Evolutionary conservation across 2,113 vertebrate species (phyloP).

Genomic region (Esox niger): DNA sequence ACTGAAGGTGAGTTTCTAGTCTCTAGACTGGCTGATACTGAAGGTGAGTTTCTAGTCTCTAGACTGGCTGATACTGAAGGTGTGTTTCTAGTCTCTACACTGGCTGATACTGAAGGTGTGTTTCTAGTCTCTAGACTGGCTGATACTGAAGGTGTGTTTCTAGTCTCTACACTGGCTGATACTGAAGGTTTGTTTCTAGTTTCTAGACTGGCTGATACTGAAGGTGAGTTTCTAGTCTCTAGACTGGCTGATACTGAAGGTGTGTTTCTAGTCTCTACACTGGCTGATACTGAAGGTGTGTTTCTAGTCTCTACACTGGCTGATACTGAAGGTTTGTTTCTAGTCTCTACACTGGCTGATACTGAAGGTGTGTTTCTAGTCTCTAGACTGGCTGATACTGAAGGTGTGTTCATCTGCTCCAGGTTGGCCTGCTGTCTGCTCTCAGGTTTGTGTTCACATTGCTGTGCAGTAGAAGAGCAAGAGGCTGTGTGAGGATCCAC

Average conservation of each 20-base stretch:
- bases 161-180: background rate
- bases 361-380: too few relatives aligned
- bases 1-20: too few relatives aligned
- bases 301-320: background rate
- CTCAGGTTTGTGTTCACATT: slow-evolving; percentile 48
- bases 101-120: too few relatives aligned
- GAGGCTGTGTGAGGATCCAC: slow-evolving; percentile 76
- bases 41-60: too few relatives aligned
- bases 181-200: background rate
- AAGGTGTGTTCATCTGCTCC: slow-evolving; percentile 2
- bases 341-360: slow-evolving; percentile 53
- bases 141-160: too few relatives aligned
- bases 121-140: too few relatives aligned
- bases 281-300: too few relatives aligned
- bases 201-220: slow-evolving; percentile 57
- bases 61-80: too few relatives aligned
- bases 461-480: slow-evolving; percentile 32
- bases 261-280: slow-evolving; percentile 42
- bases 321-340: background rate
- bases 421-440: slow-evolving; percentile 51
- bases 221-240: too few relatives aligned
- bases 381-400: background rate
- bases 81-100: too few relatives aligned
- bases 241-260: background rate
- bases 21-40: too few relatives aligned